phyloP scores from a whole-genome alignment of 2,888 invertebrate species.

The Resseliella maxima region DNA sequence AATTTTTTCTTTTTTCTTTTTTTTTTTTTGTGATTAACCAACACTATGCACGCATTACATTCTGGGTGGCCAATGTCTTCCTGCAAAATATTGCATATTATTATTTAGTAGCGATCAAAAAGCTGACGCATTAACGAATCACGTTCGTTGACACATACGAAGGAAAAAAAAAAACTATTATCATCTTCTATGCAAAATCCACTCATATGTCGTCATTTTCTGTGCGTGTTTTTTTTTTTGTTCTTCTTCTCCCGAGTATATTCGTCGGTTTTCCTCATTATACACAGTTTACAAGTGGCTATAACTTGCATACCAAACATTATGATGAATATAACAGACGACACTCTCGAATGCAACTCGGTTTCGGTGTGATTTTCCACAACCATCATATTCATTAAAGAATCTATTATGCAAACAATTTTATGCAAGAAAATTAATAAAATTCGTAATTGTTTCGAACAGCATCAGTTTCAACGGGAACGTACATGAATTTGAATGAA shows the following conservation, averaged over 20 bases:
- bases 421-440: conserved; percentile 51
- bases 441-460: conserved; percentile 34
- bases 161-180: neutral
- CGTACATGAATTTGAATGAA: too few species aligned
- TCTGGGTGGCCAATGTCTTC: conserved; percentile 46
- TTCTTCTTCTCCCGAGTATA: neutral
- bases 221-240: neutral
- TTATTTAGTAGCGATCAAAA: conserved; percentile 21
- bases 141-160: neutral
- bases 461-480: too few species aligned
- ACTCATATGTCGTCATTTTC: neutral
- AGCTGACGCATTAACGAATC: conserved; percentile 23
- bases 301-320: neutral
- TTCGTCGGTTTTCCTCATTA: neutral
- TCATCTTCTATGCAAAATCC: neutral
- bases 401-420: conserved; percentile 43
- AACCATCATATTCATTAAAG: conserved; percentile 40
- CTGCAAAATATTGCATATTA: neutral
- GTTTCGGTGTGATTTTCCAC: neutral
- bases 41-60: conserved; percentile 2
- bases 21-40: neutral
- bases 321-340: neutral
- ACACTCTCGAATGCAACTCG: neutral
- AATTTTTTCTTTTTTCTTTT: too few species aligned
- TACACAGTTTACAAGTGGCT: conserved; percentile 9